phyloP scores from a whole-genome alignment of 2,113 vertebrate species.

The Charadrius vociferus region DNA sequence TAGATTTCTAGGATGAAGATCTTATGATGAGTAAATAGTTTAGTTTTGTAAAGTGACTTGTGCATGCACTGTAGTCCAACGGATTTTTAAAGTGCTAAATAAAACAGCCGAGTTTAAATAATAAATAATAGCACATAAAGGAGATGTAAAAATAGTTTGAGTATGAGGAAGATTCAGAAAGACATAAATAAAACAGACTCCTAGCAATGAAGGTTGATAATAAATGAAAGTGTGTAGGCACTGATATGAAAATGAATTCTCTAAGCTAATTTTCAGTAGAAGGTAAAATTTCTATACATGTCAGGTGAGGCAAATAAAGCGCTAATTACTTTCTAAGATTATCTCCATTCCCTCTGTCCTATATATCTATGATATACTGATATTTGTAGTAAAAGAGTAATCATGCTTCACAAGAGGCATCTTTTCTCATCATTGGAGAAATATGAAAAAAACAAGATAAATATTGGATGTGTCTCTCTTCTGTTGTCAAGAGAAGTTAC shows the following conservation, averaged over 20 bases:
- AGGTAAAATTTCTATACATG: not conserved
- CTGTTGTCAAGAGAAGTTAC: not conserved
- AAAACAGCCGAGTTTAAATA: slow-evolving; percentile 29
- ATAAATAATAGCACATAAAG: slow-evolving; percentile 35
- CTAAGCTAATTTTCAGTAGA: not conserved
- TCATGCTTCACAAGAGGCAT: not conserved
- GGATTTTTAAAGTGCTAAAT: not conserved
- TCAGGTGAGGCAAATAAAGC: not conserved
- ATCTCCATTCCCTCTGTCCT: not conserved
- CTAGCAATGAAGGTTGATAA: not conserved
- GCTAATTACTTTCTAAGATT: not conserved
- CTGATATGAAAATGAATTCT: not conserved
- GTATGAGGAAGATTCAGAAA: not conserved
- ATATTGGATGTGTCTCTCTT: not conserved
- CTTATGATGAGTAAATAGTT: not conserved
- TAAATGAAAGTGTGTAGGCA: not conserved
- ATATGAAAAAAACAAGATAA: not conserved
- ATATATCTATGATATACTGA: not conserved
- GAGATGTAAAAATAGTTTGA: slow-evolving; percentile 13
- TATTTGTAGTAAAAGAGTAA: not conserved
- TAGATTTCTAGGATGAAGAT: not conserved
- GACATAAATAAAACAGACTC: not conserved
- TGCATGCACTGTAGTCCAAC: not conserved
- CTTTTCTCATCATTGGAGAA: not conserved
- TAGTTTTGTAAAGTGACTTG: not conserved